Evolutionary conservation across 2,797 vertebrate species (phyloP), one percentile per base, ranked within the genome.

Genomic region (Lithobates pipiens): DNA sequence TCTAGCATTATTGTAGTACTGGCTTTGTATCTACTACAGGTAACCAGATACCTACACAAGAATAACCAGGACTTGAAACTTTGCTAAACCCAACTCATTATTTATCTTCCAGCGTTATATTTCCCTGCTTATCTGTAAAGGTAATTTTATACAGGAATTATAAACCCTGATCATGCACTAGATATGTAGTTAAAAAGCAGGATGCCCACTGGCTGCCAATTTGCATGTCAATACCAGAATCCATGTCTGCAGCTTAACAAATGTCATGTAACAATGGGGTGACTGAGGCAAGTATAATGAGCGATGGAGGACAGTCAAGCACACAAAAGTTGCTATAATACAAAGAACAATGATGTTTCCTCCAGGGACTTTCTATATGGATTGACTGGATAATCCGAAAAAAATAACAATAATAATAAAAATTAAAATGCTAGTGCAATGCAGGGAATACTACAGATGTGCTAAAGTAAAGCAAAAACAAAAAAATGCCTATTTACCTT

Each of bases 191-290:
- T 76, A 84, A 71, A 54, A 70, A 63, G 69, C 34, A 63, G 57
- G 46, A 82, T 82, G 80, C 70, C 80, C 70, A 82, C 80, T 82
- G 70, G 54, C 80, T 82, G 80, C 70, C 34, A 39, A 84, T 84
- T 77, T 84, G 46, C 82, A 84, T 84, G 61, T 83, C 63, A 83
- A 83, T 75, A 29, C 29, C 61, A 69, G 73, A 69, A 76, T 36
- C 32, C 39, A 54, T 44, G 74, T 84, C 82, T 84, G 13, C 29
- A 77, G 65, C 29, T 61, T 69, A 69, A 77, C 73, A 36, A 84
- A 77, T 69, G 74, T 44, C 67, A 77, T 39, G 21, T 15, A 77
- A 77, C 74, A 84, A 84, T 77, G 65, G 74, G 67, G 82, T 70
- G 44, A 84, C 25, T 84, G 82, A 84, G 67, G 82, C 82, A 77